A percentile compares a stretch with the other conserved stretches of the same genome.
Evolutionary conservation across 1,140 invertebrate species (phyloP).

Genomic region (Metopolophium dirhodum): DNA sequence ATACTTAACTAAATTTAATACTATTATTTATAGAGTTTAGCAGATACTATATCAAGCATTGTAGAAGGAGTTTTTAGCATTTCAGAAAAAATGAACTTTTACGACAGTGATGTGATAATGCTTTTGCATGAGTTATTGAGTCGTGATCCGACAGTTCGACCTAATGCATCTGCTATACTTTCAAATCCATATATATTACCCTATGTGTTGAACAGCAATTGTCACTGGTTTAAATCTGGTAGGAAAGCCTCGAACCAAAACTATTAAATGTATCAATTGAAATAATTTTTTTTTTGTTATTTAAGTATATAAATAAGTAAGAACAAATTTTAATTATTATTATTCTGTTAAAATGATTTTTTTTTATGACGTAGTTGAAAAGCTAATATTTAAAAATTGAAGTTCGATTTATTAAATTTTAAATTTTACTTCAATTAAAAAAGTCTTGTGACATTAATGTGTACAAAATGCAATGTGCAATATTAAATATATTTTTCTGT

Average conservation of each 20-base stretch:
- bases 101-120: constrained; percentile 53
- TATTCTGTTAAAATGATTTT: neutral
- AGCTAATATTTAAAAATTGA: neutral
- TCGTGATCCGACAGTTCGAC: constrained; percentile 56
- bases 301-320: neutral
- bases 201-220: constrained; percentile 42
- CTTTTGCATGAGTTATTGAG: constrained; percentile 56
- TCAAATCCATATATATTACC: constrained; percentile 58
- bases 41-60: constrained; percentile 56
- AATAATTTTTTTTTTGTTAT: neutral
- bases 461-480: neutral
- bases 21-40: constrained; percentile 58
- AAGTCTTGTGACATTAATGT: neutral
- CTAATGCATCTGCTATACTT: constrained; percentile 52
- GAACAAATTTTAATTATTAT: neutral
- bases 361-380: neutral
- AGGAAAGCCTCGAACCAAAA: neutral
- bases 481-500: neutral
- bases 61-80: constrained; percentile 53
- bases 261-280: neutral
- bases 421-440: neutral
- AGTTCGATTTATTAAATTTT: neutral
- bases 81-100: constrained; percentile 31
- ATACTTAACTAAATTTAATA: neutral
- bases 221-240: constrained; percentile 33